phyloP scores from a whole-genome alignment of 2,113 vertebrate species.

The Cromileptes altivelis region DNA sequence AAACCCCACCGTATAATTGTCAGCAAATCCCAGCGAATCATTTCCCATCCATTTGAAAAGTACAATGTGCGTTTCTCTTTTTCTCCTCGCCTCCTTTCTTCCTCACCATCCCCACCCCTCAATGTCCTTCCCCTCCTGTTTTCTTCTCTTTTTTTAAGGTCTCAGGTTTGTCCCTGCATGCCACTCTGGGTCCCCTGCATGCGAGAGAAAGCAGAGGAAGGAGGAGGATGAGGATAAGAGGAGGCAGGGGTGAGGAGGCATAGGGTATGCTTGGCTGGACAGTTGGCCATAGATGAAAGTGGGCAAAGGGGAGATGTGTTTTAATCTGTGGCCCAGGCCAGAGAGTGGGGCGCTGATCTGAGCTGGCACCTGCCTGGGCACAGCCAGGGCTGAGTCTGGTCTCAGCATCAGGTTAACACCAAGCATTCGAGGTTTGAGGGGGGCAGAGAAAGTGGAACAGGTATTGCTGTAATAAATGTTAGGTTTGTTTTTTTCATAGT shows the following conservation, averaged over 20 bases:
- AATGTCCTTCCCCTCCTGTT: conserved; percentile 67
- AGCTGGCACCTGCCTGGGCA: conserved; percentile 76
- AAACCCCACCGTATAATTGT: conserved; percentile 93
- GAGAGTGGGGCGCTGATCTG: conserved; percentile 66
- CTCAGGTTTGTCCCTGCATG: conserved; percentile 76
- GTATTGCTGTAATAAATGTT: background rate
- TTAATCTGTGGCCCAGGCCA: conserved; percentile 75
- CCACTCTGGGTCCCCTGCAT: conserved; percentile 54
- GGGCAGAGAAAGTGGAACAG: conserved; percentile 25
- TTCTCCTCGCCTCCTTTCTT: conserved; percentile 73
- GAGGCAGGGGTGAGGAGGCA: conserved; percentile 65
- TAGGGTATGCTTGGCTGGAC: conserved; percentile 75
- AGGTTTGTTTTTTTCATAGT: background rate
- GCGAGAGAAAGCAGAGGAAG: conserved; percentile 61
- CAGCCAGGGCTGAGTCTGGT: conserved; percentile 58
- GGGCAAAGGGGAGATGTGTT: conserved; percentile 76
- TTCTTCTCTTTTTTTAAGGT: conserved; percentile 63
- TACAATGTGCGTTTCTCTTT: conserved; percentile 89
- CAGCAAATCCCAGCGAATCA: conserved; percentile 93
- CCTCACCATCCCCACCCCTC: conserved; percentile 55
- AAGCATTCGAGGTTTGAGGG: conserved; percentile 32
- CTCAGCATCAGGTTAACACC: conserved; percentile 49
- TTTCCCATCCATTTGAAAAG: conserved; percentile 91
- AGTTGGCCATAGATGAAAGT: conserved; percentile 86
- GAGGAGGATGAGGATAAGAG: conserved; percentile 69